Percentiles rank a stretch among this genome's conserved stretches.
phyloP scores from a whole-genome alignment of 2,888 invertebrate genomes.

The Gandaritis pyraliata region DNA sequence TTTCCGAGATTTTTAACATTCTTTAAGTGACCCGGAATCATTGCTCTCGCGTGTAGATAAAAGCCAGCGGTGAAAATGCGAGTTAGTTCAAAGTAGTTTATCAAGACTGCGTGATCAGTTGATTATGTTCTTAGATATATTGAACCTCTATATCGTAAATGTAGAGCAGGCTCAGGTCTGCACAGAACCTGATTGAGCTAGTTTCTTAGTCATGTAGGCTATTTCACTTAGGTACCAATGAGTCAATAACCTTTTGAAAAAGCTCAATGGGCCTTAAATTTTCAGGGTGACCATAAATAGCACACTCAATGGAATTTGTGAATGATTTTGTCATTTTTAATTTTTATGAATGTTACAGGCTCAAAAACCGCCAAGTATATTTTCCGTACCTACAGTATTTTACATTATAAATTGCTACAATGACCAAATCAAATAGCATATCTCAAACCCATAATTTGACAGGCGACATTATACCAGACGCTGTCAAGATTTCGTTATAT shows the following conservation, averaged over 20 bases:
- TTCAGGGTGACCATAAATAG: conserved; percentile 4
- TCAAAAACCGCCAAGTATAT: background rate
- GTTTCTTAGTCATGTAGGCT: background rate
- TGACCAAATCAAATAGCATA: conserved; percentile 16
- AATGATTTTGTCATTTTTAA: background rate
- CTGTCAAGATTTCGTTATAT: conserved; percentile 31
- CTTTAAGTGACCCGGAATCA: no score
- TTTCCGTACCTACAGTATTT: background rate
- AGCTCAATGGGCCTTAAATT: background rate
- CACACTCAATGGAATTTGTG: background rate
- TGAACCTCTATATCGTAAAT: no score
- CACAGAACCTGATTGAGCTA: no score
- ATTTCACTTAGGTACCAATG: background rate
- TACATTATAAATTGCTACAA: conserved; percentile 11
- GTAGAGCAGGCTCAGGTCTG: no score
- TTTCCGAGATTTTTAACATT: no score
- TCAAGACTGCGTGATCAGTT: no score
- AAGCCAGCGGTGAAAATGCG: no score
- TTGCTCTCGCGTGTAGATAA: no score
- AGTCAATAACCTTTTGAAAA: background rate
- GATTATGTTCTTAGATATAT: no score
- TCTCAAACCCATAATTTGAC: conserved; percentile 17
- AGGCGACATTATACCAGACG: conserved; percentile 25
- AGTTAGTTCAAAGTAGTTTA: no score
- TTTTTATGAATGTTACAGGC: no score